A percentile compares a stretch with the other conserved stretches of the same genome.
Conservation (phyloP, 2,113 vertebrate species). For the Lophius piscatorius region DNA sequence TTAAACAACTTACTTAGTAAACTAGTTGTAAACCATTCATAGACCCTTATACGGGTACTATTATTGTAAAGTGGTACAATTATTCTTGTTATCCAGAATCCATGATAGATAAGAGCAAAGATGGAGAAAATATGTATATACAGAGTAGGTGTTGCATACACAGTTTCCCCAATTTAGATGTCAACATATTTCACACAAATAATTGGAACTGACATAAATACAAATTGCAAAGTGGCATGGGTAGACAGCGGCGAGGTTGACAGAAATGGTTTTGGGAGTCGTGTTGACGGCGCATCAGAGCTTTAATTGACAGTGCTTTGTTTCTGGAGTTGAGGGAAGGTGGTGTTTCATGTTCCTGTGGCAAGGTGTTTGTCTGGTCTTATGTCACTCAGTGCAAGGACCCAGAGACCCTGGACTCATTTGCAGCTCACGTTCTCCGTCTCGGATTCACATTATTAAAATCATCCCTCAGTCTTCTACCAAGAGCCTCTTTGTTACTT, state of each 20-base stretch:
- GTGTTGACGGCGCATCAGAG: conserved; percentile 70
- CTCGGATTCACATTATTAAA: conserved; percentile 98
- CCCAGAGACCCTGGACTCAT: conserved; percentile 96
- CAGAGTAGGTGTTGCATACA: conserved; percentile 59
- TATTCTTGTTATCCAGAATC: conserved; percentile 13
- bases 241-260: conserved; percentile 61
- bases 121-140: conserved; percentile 7
- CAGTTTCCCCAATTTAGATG: conserved; percentile 63
- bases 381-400: conserved; percentile 97
- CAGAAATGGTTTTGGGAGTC: conserved; percentile 71
- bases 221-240: conserved; percentile 63
- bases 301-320: conserved; percentile 82
- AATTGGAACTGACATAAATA: conserved; percentile 78
- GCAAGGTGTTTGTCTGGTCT: conserved; percentile 89
- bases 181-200: conserved; percentile 64
- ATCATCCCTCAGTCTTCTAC: conserved; percentile 97
- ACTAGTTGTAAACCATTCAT: too few relatives aligned
- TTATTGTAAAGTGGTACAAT: too few relatives aligned
- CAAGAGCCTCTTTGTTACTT: conserved; percentile 97
- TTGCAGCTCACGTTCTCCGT: conserved; percentile 90
- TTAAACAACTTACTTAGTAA: too few relatives aligned
- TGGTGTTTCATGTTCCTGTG: conserved; percentile 84
- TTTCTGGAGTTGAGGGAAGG: conserved; percentile 76
- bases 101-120: conserved; percentile 41
- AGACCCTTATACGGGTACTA: too few relatives aligned